Base-by-base conservation (phyloP, 2,797 vertebrate genomes). In the Rhodeus uyekii region DNA sequence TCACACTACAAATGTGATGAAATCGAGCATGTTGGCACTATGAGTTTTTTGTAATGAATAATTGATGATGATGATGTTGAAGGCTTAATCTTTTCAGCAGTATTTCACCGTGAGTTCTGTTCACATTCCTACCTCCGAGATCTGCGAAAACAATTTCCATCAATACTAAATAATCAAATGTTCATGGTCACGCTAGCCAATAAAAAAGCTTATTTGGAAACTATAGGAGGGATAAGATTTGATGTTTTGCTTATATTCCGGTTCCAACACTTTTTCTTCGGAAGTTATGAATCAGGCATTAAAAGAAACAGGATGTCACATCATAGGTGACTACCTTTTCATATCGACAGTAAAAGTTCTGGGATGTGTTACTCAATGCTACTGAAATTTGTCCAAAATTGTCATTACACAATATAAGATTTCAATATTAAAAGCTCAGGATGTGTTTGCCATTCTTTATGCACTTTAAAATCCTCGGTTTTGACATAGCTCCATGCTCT, bases 391-490 rank as follows among this genome's bases (percentile, higher is more conserved):
- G 19, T 63, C 22, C 1, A 0, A 22, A 39, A 74, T 42, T 14
- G 36, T 71, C 14, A 55, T 68, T 22, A 19, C 60, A 24, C 16
- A 60, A n/a, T 58, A 8, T 55, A 27, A 39, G n/a, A 53, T 80
- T 58, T 29, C n/a, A 3, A 60, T 24, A 39, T 58, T 72, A 44
- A 71, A 80, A 71, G 24, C 39, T 67, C 46, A 81, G 42, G 60
- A 74, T 22, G 44, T 53, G 29, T 50, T 74, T 46, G 19, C 46
- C 34, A n/a, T 58, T 67, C 55, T 73, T 12, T n/a, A 53, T 13
- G 24, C 18, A 24, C 18, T 76, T 76, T 76, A 50, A 75, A 81
- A 53, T 64, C 44, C n/a, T 81, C 8, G 12, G 53, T 73, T 63
- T 63, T 61, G 46, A 55, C 44, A 48, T 14, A n/a, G 39, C 22